Base-by-base conservation (phyloP, 2,888 invertebrate species). In the Athripsodes cinereus region DNA sequence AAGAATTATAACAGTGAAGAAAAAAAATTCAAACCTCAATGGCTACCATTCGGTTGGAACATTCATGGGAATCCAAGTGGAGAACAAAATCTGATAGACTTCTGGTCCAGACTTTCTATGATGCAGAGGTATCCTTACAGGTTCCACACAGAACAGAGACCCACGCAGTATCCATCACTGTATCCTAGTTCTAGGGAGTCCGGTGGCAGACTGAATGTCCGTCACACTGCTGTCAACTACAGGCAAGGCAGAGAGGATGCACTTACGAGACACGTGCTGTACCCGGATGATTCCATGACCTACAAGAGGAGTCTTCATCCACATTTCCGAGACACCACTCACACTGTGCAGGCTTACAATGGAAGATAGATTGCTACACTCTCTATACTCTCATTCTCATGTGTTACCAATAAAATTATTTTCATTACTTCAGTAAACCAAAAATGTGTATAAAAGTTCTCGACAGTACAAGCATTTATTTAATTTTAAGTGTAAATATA, bases 381-480 rank as follows among this genome's bases (percentile, higher is more conserved):
- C 21, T 18, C 48, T 5, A 11, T 6, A 19, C 3, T 19, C 18
- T 53, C 55, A 56, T 26, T 46, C 22, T 47, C 52, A 58, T 50
- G 60, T 62, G 60, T 60, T 60, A 60, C 55, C 58, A 59, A 48
- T 52, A 52, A 53, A 57, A 47, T 57, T 59, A 50, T 53, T 52
- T 62, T 60, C 57, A 55, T 60, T 58, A 55, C 58, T 49, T 57
- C 50, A 53, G 58, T 52, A 50, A 62, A 62, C 54, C 62, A 59
- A 62, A 62, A 60, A 62, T 59, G 53, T 61, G 61, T 62, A 59
- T 57, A 58, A 52, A 58, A 44, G 57, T 54, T 62, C 57, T 57
- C 49, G 51, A 63, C 58, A 63, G 63, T 63, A 63, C 63, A 63
- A 63, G 63, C 61, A 59, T 63, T 63, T 61, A 61, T 59, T 60